Base-by-base conservation (phyloP, 2,797 vertebrate genomes). In the Argya squamiceps region DNA sequence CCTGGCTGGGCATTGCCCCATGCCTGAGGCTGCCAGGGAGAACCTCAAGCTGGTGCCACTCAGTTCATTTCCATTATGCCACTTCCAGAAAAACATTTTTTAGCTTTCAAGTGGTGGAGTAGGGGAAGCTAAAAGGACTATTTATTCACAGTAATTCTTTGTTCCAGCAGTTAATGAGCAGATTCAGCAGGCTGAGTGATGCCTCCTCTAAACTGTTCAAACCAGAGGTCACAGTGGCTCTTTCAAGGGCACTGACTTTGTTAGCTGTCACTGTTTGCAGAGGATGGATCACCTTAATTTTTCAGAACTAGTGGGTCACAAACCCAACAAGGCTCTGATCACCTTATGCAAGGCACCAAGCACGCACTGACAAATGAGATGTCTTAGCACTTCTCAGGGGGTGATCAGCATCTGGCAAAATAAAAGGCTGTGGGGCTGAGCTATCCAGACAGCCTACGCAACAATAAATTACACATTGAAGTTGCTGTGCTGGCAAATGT, bases 401-500 rank as follows among this genome's bases (percentile, higher is more conserved):
- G 76, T 49, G 82, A 91, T 68, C 89, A 81, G 92, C 91, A 81
- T 83, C 89, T 84, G 91, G 65, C 69, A 89, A 85, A 89, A 88
- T 47, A 84, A 93, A 92, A 83, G 39, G 71, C 82, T 88, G 76
- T 2, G 3, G 49, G 79, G 64, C 43, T 78, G 65, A 93, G 58
- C 79, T 89, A 39, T 47, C 36, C 86, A 88, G 89, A 37, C 71
- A 94, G 81, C 60, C 60, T 79, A 50, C 36, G n/a, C 50, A 81
- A 84, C 44, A 77, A 89, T 75, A 93, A 91, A 93, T 92, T 47
- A 91, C 69, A 41, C 32, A 37, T 0, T 1, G 1, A 53, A 68
- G 46, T 19, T 81, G 84, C 78, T 88, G 78, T 47, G 78, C 73
- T 81, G 84, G 81, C 56, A 91, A 89, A 84, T 36, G 20, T 10